phyloP scores from a whole-genome alignment of 2,797 vertebrate genomes.

The Rhyacichthys aspro region DNA sequence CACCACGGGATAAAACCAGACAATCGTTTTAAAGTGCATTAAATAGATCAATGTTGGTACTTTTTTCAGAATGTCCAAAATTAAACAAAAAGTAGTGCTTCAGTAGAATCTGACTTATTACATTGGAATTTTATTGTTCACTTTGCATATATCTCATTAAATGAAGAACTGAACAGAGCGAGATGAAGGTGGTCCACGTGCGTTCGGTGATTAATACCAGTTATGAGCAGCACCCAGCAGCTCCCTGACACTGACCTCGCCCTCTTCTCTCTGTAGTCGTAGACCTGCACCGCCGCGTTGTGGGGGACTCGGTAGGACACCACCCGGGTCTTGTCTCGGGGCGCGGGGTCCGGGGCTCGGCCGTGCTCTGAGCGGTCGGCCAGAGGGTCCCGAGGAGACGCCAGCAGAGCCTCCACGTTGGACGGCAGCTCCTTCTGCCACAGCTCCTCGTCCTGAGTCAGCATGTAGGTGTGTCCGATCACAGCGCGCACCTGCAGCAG shows the following conservation, averaged over 20 bases:
- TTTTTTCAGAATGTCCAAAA: too few relatives aligned
- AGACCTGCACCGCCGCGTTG: conserved; percentile 91
- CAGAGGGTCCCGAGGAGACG: conserved; percentile 76
- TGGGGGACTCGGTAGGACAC: conserved; percentile 89
- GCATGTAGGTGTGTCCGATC: conserved; percentile 90
- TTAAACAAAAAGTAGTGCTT: too few relatives aligned
- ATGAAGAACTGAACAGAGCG: too few relatives aligned
- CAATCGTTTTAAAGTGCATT: too few relatives aligned
- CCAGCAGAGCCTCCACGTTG: conserved; percentile 84
- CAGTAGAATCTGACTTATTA: too few relatives aligned
- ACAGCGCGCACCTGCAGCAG: conserved; percentile 84
- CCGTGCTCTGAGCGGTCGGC: conserved; percentile 75
- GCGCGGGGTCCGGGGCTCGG: fast-evolving
- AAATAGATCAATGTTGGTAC: too few relatives aligned
- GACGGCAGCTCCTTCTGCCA: conserved; percentile 88
- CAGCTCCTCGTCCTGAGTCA: conserved; percentile 89
- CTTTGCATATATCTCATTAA: too few relatives aligned
- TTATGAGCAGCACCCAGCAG: too few relatives aligned
- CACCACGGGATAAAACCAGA: too few relatives aligned
- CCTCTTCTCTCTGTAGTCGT: conserved; percentile 89
- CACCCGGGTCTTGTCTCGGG: conserved; percentile 72
- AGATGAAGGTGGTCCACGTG: too few relatives aligned
- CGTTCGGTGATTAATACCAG: too few relatives aligned
- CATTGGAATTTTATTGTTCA: too few relatives aligned
- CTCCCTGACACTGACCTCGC: conserved; percentile 77